Conservation (phyloP, 2,797 vertebrate genomes). For the Pristis pectinata region DNA sequence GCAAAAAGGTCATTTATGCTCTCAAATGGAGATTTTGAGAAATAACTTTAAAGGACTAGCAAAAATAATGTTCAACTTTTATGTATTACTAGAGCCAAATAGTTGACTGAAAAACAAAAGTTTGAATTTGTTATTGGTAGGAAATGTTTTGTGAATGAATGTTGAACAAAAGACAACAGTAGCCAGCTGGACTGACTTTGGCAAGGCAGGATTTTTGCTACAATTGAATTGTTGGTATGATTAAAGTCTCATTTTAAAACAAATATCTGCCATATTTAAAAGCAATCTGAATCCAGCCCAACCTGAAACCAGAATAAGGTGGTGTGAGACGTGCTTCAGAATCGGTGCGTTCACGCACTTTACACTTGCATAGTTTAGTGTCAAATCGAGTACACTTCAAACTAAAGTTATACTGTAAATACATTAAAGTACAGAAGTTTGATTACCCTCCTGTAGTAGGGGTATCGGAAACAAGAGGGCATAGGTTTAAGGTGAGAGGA, state of each 20-base stretch:
- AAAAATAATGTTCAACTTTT: not conserved
- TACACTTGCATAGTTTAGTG: not conserved
- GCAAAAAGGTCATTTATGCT: not conserved
- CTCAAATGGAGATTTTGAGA: not conserved
- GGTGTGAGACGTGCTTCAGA: not conserved
- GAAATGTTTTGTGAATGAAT: constrained; percentile 7
- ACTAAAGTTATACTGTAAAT: not conserved
- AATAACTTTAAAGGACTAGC: not conserved
- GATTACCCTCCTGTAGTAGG: too few relatives aligned
- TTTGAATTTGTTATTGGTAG: not conserved
- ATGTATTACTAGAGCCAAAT: not conserved
- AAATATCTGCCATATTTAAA: not conserved
- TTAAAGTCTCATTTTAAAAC: too few relatives aligned
- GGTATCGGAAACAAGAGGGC: too few relatives aligned
- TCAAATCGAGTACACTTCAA: not conserved
- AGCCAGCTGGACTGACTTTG: not conserved
- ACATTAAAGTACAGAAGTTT: too few relatives aligned
- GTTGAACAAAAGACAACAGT: not conserved
- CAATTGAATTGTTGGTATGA: not conserved
- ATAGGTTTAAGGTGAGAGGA: too few relatives aligned
- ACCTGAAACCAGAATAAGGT: not conserved
- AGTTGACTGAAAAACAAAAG: not conserved
- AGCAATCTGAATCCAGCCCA: not conserved
- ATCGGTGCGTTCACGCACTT: not conserved
- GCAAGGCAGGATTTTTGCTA: not conserved